These are phyloP conservation scores for Alligator sinensis DNA, from an alignment of 2,113 vertebrate genomes.

Conservation along the genomic window DNA sequence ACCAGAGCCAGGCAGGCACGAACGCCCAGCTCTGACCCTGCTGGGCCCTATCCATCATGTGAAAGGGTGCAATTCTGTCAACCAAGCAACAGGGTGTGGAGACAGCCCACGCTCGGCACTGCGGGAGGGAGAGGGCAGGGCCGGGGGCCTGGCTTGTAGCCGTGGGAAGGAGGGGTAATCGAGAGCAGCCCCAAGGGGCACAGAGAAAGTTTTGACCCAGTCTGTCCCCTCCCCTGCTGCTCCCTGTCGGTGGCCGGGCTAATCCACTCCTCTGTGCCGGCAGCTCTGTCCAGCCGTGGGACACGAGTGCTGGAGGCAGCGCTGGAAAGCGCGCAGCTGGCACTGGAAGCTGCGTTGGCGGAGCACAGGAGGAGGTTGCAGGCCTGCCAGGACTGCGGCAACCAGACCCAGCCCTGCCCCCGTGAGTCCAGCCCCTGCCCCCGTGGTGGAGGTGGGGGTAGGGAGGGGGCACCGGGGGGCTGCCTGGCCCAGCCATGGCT, in stretches of 20 bases:
- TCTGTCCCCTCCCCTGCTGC: neutral
- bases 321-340: constrained; percentile 82
- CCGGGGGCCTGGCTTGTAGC: rapidly evolving
- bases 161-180: rapidly evolving
- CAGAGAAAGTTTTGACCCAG: rapidly evolving
- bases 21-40: neutral
- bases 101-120: too few species aligned
- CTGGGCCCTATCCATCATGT: neutral
- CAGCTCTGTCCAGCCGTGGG: constrained; percentile 87
- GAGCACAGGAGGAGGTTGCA: constrained; percentile 78
- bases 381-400: constrained; percentile 82
- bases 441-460: constrained; percentile 47
- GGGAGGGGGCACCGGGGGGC: constrained; percentile 80
- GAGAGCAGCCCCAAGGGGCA: neutral
- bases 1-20: neutral
- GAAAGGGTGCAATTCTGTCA: too few species aligned
- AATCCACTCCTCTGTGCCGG: neutral
- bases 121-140: neutral
- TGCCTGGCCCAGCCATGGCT: neutral
- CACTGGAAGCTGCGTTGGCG: constrained; percentile 78
- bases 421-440: neutral
- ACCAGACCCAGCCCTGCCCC: constrained; percentile 78
- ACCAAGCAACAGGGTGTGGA: too few species aligned
- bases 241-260: too few species aligned
- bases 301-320: constrained; percentile 89